Evolutionary conservation across 2,797 vertebrate genomes (phyloP), one percentile per base, ranked within the genome.

Genomic region (Anolis apletophallus): DNA sequence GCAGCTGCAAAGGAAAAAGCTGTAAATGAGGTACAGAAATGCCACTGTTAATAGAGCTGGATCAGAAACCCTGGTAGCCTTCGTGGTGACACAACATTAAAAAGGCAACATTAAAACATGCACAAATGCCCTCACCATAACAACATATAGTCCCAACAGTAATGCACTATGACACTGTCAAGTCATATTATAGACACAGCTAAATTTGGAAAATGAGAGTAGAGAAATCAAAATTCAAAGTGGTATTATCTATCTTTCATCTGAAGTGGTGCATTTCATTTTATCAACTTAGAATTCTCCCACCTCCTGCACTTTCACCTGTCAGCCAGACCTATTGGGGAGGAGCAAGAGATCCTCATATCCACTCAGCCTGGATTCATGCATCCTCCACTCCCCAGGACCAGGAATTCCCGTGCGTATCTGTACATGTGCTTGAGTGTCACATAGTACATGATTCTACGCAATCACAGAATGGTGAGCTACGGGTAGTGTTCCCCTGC

Each of bases 1-100:
- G 64, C 34, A 75, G 57, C 55, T 78, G 72, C 69, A 55, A 81
- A 84, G 78, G 26, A 71, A 81, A 54, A 80, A 54, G 59, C 46
- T 52, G 32, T 55, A 81, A 61, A 12, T 13, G 67, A 71, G n/a
- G 40, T 52, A 76, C n/a, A 67, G 19, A 76, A 81, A 81, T 73
- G 34, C 36, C 55, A 40, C 32, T 69, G 29, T 77, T 71, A 87
- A 57, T n/a, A 79, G 69, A 61, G 16, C 81, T 79, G 75, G 67
- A 79, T 83, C 55, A 61, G 50, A 52, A 29, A 16, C 17, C n/a
- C 55, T 29, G 5, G 1, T 23, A 36, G 54, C 7, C 54, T 75
- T 78, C 72, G 10, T 13, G 46, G 83, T 83, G 50, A 54, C 23
- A 71, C 12, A 59, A 57, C 17, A 52, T 69, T 82, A 11, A 55